Conservation (phyloP, 1,140 invertebrate species). For the Mycetomoellerius zeteki region DNA sequence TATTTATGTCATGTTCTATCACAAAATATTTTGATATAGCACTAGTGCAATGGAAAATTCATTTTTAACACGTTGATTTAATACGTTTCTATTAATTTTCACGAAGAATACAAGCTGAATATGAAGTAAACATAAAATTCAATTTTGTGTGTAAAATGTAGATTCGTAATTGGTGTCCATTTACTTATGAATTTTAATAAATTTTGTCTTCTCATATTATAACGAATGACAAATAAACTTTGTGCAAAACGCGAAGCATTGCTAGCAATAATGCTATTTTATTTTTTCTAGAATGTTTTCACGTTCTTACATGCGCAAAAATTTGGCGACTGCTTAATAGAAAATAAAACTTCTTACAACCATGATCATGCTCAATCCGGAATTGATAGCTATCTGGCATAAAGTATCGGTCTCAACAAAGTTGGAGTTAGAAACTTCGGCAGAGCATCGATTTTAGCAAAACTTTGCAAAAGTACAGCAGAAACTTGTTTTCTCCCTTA, state of each 20-base stretch:
- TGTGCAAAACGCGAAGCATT: background rate
- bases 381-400: background rate
- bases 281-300: background rate
- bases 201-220: background rate
- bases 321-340: background rate
- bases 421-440: constrained; percentile 7
- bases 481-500: background rate
- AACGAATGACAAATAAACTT: background rate
- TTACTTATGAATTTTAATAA: background rate
- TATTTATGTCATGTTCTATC: background rate
- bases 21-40: background rate
- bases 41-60: background rate
- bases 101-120: background rate
- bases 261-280: background rate
- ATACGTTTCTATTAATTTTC: background rate
- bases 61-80: background rate
- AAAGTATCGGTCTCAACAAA: constrained; percentile 10
- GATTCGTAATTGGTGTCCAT: background rate
- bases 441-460: constrained; percentile 28
- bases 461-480: constrained; percentile 14
- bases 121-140: constrained; percentile 14
- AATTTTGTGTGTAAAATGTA: background rate
- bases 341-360: background rate
- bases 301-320: background rate
- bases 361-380: background rate